Conservation (phyloP, 2,888 invertebrate species). For the Dynastes hyllus region DNA sequence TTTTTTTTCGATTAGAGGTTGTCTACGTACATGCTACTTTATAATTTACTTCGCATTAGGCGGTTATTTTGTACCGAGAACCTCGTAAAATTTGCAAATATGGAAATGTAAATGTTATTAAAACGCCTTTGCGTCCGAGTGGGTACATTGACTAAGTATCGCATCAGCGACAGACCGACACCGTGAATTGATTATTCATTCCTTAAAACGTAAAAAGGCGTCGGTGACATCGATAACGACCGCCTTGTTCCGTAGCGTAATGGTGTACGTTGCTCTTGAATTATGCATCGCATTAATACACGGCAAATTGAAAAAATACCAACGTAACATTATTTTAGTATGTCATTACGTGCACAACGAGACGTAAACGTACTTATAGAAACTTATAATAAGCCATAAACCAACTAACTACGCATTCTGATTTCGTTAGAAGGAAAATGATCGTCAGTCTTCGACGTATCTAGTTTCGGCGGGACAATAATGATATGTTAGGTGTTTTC, state of each 20-base stretch:
- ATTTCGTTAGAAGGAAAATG: no score
- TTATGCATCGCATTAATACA: conserved; percentile 1
- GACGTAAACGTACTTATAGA: not conserved
- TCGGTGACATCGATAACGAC: conserved; percentile 21
- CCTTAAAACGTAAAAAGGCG: conserved; percentile 33
- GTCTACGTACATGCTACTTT: not conserved
- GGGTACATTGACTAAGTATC: not conserved
- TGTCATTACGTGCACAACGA: not conserved
- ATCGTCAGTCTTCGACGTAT: no score
- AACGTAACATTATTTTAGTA: no score
- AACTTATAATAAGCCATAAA: no score
- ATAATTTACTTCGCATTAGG: conserved; percentile 3
- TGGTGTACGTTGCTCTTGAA: conserved; percentile 25
- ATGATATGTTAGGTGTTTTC: no score
- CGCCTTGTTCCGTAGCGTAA: not conserved
- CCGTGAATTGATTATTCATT: conserved; percentile 30
- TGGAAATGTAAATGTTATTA: conserved; percentile 26
- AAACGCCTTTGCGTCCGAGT: conserved; percentile 11
- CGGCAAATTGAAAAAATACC: not conserved
- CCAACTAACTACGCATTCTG: no score
- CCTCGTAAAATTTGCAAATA: conserved; percentile 30
- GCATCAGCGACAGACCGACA: conserved; percentile 8
- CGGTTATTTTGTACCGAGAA: conserved; percentile 12
- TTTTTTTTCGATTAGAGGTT: no score
- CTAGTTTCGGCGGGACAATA: no score